Evolutionary conservation across 2,888 invertebrate genomes (phyloP).

Genomic region (Acronicta leporina): DNA sequence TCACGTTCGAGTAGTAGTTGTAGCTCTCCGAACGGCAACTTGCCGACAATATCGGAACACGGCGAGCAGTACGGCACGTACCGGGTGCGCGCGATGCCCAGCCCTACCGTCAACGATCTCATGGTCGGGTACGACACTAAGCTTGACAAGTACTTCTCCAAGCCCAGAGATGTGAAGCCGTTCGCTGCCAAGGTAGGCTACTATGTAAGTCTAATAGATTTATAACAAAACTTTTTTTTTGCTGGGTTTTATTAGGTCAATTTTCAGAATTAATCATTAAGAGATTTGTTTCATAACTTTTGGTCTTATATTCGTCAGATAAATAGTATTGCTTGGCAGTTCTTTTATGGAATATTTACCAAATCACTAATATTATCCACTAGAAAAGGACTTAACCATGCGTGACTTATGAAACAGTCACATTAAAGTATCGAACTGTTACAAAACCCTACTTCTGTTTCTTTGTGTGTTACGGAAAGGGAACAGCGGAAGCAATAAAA

Average conservation of each 20-base stretch:
- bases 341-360: too few species aligned
- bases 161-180: conserved; percentile 76
- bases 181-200: conserved; percentile 80
- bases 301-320: too few species aligned
- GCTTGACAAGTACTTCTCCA: conserved; percentile 82
- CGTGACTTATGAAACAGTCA: neutral
- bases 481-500: neutral
- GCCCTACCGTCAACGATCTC: conserved; percentile 63
- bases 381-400: too few species aligned
- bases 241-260: too few species aligned
- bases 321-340: too few species aligned
- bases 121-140: conserved; percentile 76
- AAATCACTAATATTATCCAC: too few species aligned
- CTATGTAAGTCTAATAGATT: conserved; percentile 63
- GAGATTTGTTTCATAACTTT: too few species aligned
- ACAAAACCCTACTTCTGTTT: neutral
- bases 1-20: conserved; percentile 84
- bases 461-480: neutral
- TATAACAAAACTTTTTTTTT: neutral
- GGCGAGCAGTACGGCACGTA: conserved; percentile 81
- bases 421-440: neutral
- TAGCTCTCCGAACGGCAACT: conserved; percentile 82
- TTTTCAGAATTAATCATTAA: too few species aligned
- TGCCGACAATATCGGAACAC: conserved; percentile 85
- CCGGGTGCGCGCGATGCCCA: conserved; percentile 68